Base-by-base conservation (phyloP, 1,140 invertebrate species). In the Zaprionus gabonicus region DNA sequence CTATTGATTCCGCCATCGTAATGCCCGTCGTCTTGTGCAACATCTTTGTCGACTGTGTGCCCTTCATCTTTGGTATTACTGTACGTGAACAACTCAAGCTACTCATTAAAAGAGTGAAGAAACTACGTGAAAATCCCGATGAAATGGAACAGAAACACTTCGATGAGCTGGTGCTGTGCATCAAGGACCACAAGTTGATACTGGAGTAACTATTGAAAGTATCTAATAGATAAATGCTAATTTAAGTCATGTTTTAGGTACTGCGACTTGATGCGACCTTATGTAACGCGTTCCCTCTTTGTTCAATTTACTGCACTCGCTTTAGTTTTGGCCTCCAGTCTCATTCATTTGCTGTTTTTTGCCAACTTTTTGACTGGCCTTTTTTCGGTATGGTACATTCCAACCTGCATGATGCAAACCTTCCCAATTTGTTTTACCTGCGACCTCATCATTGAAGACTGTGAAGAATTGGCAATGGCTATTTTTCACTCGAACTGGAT, bases 401-500 rank as follows among this genome's bases (percentile, higher is more conserved):
- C 56, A 7, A 65, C 63, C 4, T 49, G 67, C 0, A 34, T 82
- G 6, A 27, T 71, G 9, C 80, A 86, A 41, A 80, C 83, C 0
- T 86, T 86, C 57, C 83, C 83, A 0, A 77, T 86, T 12, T 86
- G 73, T 13, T 80, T 51, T 12, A 75, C 63, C 1, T 82, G 83
- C 25, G 76, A 86, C 38, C 34, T 73, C 1, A 69, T 86, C 6
- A 57, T 17, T 0, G 23, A 67, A 4, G 83, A 86, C 10, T 80
- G 69, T 9, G 38, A 82, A 2, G 36, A 31, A 3, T 27, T 86
- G 1, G 27, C 68, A 0, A 1, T 49, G 17, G 28, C 76, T 6
- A 67, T 86, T 63, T 87, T 86, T 17, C 83, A 86, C n/a, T 82
- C 82, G 0, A 80, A 82, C 17, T 86, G 83, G 83, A n/a, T 71